Conservation (phyloP, 2,797 vertebrate genomes). For the Pipistrellus nathusii region DNA sequence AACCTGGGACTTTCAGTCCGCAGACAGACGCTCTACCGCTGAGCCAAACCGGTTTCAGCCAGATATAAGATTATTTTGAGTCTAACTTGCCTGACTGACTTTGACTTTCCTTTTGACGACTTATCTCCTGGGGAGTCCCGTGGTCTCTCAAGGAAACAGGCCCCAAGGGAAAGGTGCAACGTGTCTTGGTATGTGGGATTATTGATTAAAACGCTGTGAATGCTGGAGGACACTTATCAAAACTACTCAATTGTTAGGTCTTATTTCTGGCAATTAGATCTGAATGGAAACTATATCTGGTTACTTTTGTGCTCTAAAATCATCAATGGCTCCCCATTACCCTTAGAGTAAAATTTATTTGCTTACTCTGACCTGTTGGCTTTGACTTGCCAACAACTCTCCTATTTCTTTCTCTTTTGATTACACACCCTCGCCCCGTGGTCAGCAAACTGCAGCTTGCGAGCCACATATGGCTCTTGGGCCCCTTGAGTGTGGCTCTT, state of each 20-base stretch:
- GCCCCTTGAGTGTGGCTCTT: too few relatives aligned
- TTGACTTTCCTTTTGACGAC: neutral
- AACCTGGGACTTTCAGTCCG: too few relatives aligned
- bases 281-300: neutral
- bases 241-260: neutral
- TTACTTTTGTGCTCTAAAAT: neutral
- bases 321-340: neutral
- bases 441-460: too few relatives aligned
- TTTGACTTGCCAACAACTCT: neutral
- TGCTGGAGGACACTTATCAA: neutral
- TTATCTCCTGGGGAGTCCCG: neutral
- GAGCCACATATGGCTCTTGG: too few relatives aligned
- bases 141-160: neutral
- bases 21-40: too few relatives aligned
- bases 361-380: neutral
- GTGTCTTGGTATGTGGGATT: neutral
- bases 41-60: neutral
- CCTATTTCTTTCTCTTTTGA: neutral
- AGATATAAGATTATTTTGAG: neutral
- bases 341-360: neutral
- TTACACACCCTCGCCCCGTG: too few relatives aligned
- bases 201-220: constrained; percentile 31
- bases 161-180: neutral
- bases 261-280: neutral
- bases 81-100: neutral